Conservation (phyloP, 2,113 vertebrate genomes). For the Pipra filicauda region DNA sequence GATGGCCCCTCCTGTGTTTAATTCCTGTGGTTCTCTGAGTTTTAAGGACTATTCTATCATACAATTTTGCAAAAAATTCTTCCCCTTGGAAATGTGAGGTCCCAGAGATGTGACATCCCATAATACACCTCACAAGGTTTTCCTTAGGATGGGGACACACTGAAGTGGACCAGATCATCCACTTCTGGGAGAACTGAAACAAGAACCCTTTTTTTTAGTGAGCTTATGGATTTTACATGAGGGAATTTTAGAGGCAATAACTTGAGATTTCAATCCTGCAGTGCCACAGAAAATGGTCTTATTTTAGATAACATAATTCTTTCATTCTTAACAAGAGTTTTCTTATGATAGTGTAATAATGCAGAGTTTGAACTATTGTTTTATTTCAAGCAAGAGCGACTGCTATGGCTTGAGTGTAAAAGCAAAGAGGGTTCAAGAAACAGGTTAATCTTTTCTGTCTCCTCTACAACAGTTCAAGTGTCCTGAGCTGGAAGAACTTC, state of each 20-base stretch:
- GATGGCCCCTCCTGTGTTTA: not conserved
- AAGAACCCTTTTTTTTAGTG: not conserved
- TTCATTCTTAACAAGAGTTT: not conserved
- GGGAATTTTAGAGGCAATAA: not conserved
- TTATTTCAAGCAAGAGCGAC: not conserved
- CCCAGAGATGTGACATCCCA: not conserved
- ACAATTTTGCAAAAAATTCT: not conserved
- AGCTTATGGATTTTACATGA: not conserved
- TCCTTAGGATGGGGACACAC: too few species aligned
- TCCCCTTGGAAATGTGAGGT: not conserved
- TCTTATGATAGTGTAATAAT: not conserved
- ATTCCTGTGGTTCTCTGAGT: not conserved
- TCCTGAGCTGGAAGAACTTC: not conserved
- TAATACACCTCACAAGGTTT: not conserved
- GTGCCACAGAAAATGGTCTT: not conserved
- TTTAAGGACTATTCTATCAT: not conserved
- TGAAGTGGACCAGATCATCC: not conserved
- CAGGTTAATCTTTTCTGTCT: not conserved
- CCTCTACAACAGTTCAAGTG: not conserved
- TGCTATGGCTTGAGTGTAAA: not conserved
- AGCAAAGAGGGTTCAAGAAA: not conserved
- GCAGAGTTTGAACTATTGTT: not conserved
- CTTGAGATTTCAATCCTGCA: not conserved
- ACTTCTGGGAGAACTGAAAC: not conserved
- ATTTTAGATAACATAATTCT: not conserved